Evolutionary conservation across 2,888 invertebrate genomes (phyloP).

Genomic region (Thymelicus lineola): DNA sequence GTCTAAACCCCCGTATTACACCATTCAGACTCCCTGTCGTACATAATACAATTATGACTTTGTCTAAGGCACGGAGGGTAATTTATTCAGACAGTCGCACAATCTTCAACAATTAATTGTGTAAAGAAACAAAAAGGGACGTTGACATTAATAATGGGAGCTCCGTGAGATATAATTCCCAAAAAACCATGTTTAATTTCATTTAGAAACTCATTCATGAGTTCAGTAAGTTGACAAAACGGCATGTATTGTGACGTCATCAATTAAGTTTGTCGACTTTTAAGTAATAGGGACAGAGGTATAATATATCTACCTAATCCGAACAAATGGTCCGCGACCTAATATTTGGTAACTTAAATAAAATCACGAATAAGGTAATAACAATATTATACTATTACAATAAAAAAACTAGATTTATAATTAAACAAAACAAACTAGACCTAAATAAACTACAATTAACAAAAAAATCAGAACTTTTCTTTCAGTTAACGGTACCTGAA

Average conservation of each 20-base stretch:
- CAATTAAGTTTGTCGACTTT: too few species aligned
- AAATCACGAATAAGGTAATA: constrained; percentile 7
- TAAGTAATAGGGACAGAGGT: too few species aligned
- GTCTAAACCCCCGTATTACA: too few species aligned
- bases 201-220: too few species aligned
- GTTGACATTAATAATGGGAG: too few species aligned
- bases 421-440: neutral
- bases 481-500: neutral
- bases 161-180: too few species aligned
- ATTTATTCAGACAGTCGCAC: neutral
- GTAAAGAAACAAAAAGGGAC: too few species aligned
- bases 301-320: too few species aligned
- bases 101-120: neutral
- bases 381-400: constrained; percentile 15
- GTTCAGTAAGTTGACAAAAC: too few species aligned
- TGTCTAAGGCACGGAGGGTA: constrained; percentile 1
- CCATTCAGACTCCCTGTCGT: neutral
- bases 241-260: too few species aligned
- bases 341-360: neutral
- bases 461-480: neutral
- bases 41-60: neutral
- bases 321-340: neutral
- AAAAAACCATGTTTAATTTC: too few species aligned
- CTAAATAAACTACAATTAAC: constrained; percentile 1
- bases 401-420: neutral